Conservation (phyloP, 2,113 vertebrate genomes). For the Cinclus mexicanus region DNA sequence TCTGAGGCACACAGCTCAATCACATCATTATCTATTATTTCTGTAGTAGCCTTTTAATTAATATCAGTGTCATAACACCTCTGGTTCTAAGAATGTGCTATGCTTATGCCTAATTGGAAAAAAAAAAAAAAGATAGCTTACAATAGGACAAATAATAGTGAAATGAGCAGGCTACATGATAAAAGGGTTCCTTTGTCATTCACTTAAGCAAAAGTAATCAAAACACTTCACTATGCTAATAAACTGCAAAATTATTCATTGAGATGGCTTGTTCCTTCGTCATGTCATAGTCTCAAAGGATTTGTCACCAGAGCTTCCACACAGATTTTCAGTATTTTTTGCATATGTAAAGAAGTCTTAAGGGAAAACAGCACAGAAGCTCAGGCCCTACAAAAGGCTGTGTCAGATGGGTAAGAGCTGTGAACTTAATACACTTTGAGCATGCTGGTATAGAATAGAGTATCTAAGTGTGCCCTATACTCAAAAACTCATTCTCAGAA, state of each 20-base stretch:
- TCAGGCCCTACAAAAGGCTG: background rate
- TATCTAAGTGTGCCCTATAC: background rate
- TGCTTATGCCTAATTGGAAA: background rate
- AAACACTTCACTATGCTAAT: slow-evolving; percentile 56
- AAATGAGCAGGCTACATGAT: background rate
- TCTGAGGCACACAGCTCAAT: background rate
- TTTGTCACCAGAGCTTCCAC: slow-evolving; percentile 25
- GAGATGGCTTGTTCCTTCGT: slow-evolving; percentile 48
- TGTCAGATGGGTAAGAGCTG: background rate
- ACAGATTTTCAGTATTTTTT: slow-evolving; percentile 9
- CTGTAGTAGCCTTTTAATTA: background rate
- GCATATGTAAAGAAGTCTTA: slow-evolving; percentile 3
- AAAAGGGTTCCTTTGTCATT: slow-evolving; percentile 1
- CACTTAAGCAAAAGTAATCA: slow-evolving; percentile 43
- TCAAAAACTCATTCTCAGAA: background rate
- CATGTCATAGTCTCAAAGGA: slow-evolving; percentile 42
- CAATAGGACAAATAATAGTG: background rate
- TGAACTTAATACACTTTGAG: background rate
- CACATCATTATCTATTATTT: background rate
- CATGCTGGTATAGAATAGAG: background rate
- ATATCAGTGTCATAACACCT: background rate
- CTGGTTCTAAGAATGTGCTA: background rate
- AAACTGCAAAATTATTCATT: slow-evolving; percentile 55
- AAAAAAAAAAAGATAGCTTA: background rate
- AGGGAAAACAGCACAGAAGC: slow-evolving; percentile 1